Base-by-base conservation (phyloP, 2,888 invertebrate species). In the Anthoptus insignis region DNA sequence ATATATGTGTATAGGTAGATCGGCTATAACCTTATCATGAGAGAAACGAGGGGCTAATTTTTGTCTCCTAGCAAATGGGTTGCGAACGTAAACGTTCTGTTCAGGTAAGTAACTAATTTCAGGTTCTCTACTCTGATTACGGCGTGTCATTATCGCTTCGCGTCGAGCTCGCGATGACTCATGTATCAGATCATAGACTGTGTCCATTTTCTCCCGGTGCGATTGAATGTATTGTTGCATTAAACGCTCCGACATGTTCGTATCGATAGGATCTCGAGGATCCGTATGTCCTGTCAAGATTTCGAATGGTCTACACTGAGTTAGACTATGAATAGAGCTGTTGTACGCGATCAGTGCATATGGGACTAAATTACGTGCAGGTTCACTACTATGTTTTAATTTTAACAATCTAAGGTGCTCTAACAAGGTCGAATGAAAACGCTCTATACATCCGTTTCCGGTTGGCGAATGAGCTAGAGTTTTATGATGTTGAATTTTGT, bases 401-500 rank as follows among this genome's bases (percentile, higher is more conserved):
- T 53, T 71, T 22, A 68, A 47, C 22, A 70, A 57, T 54, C 65
- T 37, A 27, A 70, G 34, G 32, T 69, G 71, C 57, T 71, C 69
- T n/a, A 73, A 24, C 9, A 65, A 19, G 1, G 56, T 56, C 3
- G 60, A 64, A 22, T 72, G 70, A 22, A 68, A 68, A 2, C 68
- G 32, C 53, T 73, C 72, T 3, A 72, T 54, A 0, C 59, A 67
- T 0, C 71, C 71, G 9, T 72, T 72, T 5, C 67, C 70, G 22
- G 72, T 74, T 3, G 71, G 72, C 0, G 70, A 34, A 39, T 74
- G 47, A 22, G 71, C 14, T 34, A 65, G 32, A 1, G 29, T 65
- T 27, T 27, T 66, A 52, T 74, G 69, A 27, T 72, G 71, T 3
- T 56, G 54, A 19, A 72, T 64, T 59, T 70, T 71, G 50, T 72